Conservation (phyloP, 2,113 vertebrate species). For the Lynx canadensis region DNA sequence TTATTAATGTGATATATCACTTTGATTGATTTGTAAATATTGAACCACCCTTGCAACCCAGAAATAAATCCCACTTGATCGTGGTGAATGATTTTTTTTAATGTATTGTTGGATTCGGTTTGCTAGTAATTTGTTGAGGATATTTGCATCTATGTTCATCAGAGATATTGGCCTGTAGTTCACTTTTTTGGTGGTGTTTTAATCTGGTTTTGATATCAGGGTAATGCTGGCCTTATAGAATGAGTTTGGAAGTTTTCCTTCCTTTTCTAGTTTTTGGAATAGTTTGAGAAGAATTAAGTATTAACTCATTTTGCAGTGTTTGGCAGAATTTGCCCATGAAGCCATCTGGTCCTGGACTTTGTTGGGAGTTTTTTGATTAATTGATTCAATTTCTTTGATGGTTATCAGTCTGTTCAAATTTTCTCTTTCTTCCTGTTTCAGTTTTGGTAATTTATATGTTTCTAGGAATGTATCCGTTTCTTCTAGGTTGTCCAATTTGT, state of each 20-base stretch:
- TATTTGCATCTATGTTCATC: background rate
- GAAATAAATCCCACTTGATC: background rate
- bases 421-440: background rate
- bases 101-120: background rate
- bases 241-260: background rate
- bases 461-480: background rate
- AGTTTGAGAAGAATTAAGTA: background rate
- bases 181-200: background rate
- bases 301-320: background rate
- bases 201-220: background rate
- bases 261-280: background rate
- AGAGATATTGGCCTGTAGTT: background rate
- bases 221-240: background rate
- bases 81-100: background rate
- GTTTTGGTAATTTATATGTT: background rate
- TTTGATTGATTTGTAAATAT: background rate
- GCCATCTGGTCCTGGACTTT: background rate
- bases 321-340: background rate
- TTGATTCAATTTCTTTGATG: background rate
- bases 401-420: background rate
- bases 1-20: background rate
- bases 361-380: background rate
- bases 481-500: background rate
- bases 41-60: background rate
- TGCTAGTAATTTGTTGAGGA: background rate